Conservation (phyloP, 2,888 invertebrate genomes). For the Ennomos erosarius region DNA sequence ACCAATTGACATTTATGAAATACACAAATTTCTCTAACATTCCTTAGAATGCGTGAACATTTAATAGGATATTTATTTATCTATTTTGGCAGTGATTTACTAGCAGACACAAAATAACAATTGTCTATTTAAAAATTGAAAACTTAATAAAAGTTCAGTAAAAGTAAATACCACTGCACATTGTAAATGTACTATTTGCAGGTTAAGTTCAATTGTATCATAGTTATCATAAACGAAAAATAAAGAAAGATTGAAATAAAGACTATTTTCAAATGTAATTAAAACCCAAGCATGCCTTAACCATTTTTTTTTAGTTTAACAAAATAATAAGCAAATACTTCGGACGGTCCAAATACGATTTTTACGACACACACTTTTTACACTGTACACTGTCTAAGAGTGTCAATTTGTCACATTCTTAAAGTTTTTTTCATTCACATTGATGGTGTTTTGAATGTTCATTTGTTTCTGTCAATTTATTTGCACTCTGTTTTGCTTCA, state of each 20-base stretch:
- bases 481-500: conserved; percentile 57
- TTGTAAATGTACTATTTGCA: too few species aligned
- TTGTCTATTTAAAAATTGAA: conserved; percentile 2
- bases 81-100: conserved; percentile 38
- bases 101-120: conserved; percentile 5
- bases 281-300: too few species aligned
- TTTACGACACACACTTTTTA: conserved; percentile 30
- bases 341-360: conserved; percentile 39
- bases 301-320: neutral
- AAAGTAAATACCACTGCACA: too few species aligned
- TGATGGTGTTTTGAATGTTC: conserved; percentile 56
- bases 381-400: conserved; percentile 36
- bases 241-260: too few species aligned
- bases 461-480: conserved; percentile 60
- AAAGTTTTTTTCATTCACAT: conserved; percentile 50
- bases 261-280: too few species aligned
- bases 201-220: too few species aligned
- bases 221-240: too few species aligned
- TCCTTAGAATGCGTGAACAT: conserved; percentile 23
- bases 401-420: conserved; percentile 27
- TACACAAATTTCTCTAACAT: conserved; percentile 29
- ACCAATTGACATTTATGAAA: conserved; percentile 59
- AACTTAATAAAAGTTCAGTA: neutral
- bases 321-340: conserved; percentile 14
- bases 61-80: conserved; percentile 16